Percentiles rank a stretch among this genome's conserved stretches.
Conservation (phyloP, 2,888 invertebrate species). For the Gari tellinella region DNA sequence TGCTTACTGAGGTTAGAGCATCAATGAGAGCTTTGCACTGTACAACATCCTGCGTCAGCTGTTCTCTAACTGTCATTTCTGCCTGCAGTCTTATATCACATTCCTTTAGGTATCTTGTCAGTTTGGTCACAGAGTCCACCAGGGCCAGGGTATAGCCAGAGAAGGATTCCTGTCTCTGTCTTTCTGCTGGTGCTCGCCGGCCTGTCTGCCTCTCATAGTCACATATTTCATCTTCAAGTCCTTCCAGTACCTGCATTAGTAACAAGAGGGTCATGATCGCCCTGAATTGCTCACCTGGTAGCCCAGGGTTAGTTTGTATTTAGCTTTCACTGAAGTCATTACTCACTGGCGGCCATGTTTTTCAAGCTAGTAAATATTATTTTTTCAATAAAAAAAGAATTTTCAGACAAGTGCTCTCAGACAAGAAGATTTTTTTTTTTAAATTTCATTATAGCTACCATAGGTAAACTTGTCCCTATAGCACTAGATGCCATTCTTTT, state of each 20-base stretch:
- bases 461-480: too few relatives aligned
- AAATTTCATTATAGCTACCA: too few relatives aligned
- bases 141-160: constrained; percentile 79
- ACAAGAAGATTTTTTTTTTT: too few relatives aligned
- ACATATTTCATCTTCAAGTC: constrained; percentile 75
- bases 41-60: constrained; percentile 77
- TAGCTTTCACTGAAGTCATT: too few relatives aligned
- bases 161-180: constrained; percentile 74
- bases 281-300: too few relatives aligned
- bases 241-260: constrained; percentile 71
- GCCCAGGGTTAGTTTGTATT: too few relatives aligned
- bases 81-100: constrained; percentile 75
- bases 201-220: constrained; percentile 79
- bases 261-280: too few relatives aligned
- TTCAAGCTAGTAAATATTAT: too few relatives aligned
- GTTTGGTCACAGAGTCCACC: constrained; percentile 78
- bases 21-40: constrained; percentile 75
- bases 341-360: too few relatives aligned
- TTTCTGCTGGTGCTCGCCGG: constrained; percentile 68
- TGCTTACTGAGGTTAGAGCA: constrained; percentile 78
- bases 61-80: constrained; percentile 77
- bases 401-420: too few relatives aligned
- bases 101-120: constrained; percentile 78
- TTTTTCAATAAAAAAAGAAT: too few relatives aligned
- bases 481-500: too few relatives aligned